Conservation (phyloP, 1,140 invertebrate genomes). For the Monochamus saltuarius region DNA sequence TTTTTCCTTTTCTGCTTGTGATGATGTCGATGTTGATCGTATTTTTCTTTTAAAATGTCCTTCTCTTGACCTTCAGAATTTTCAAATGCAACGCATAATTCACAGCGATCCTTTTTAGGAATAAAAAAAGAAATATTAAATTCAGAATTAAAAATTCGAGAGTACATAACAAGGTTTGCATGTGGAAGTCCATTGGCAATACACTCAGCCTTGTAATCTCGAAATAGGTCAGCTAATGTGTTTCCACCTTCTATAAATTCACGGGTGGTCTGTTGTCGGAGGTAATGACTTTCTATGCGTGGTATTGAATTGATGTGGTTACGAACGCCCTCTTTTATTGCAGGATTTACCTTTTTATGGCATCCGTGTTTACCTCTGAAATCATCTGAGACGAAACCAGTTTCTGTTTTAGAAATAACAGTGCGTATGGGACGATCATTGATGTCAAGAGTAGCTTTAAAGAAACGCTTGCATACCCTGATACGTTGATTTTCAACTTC, state of each 20-base stretch:
- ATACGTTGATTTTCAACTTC: too few species aligned
- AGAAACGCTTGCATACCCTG: background rate
- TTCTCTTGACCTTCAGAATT: constrained; percentile 39
- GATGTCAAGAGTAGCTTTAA: constrained; percentile 14
- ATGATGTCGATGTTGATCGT: constrained; percentile 39
- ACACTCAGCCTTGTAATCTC: too few species aligned
- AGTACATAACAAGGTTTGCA: too few species aligned
- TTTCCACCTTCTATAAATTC: too few species aligned
- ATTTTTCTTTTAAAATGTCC: constrained; percentile 30
- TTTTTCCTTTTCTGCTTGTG: constrained; percentile 41
- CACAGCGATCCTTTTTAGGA: constrained; percentile 52
- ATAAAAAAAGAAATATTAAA: constrained; percentile 48
- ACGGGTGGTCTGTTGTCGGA: too few species aligned
- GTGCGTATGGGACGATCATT: constrained; percentile 12
- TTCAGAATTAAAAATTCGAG: constrained; percentile 38
- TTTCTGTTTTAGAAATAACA: constrained; percentile 4
- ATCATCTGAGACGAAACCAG: background rate
- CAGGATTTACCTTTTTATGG: too few species aligned
- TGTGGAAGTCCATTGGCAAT: too few species aligned
- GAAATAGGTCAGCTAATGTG: too few species aligned
- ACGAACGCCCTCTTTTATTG: too few species aligned
- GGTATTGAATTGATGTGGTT: too few species aligned
- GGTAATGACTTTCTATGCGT: too few species aligned
- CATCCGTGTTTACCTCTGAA: too few species aligned
- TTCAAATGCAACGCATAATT: constrained; percentile 43